phyloP scores from a whole-genome alignment of 2,797 vertebrate species.

The Trichosurus vulpecula region DNA sequence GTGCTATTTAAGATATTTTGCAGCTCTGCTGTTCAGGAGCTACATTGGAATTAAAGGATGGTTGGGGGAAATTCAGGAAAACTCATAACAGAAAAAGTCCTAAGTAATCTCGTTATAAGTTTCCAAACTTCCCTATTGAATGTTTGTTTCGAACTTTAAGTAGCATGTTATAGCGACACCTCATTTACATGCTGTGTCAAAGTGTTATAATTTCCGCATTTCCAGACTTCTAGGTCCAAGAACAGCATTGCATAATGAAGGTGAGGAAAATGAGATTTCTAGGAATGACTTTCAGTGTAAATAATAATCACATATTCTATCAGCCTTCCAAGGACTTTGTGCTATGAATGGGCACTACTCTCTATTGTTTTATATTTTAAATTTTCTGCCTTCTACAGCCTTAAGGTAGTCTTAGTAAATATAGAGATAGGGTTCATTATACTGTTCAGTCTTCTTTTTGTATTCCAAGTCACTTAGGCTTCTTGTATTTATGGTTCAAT shows the following conservation, averaged over 20 bases:
- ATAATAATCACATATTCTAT: constrained; percentile 53
- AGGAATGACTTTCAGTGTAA: constrained; percentile 62
- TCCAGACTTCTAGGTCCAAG: constrained; percentile 75
- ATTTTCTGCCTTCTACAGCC: constrained; percentile 56
- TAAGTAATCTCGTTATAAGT: constrained; percentile 80
- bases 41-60: constrained; percentile 75
- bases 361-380: constrained; percentile 50
- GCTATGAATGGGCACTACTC: background rate
- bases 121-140: constrained; percentile 77
- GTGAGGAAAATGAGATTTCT: constrained; percentile 61
- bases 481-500: constrained; percentile 76
- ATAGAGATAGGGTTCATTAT: constrained; percentile 62
- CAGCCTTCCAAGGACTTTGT: constrained; percentile 48
- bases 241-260: constrained; percentile 68
- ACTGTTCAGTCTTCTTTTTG: background rate
- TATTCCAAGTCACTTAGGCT: constrained; percentile 57
- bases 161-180: constrained; percentile 75
- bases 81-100: constrained; percentile 73
- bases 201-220: constrained; percentile 81
- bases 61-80: constrained; percentile 70
- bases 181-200: constrained; percentile 82
- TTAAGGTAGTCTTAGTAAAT: constrained; percentile 64
- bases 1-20: constrained; percentile 36
- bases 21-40: constrained; percentile 28
- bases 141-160: constrained; percentile 81